Evolutionary conservation across 53 echinoderm and acorn worm species (phyloP).

Genomic region (Paracentrotus lividus): DNA sequence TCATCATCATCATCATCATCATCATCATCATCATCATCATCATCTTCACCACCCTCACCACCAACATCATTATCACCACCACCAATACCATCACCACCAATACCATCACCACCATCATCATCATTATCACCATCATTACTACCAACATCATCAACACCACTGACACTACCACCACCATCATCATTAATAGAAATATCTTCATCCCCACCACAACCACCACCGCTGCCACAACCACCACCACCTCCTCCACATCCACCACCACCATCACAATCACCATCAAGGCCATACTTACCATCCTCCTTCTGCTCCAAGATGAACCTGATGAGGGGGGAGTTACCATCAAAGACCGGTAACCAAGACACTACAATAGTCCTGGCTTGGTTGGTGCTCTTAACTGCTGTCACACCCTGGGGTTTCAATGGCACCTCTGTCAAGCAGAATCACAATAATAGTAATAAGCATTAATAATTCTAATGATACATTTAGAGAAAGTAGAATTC

Average conservation of each 20-base stretch:
- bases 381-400: slow-evolving; percentile 67
- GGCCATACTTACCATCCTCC: slow-evolving; percentile 84
- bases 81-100: background rate
- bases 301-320: slow-evolving; percentile 94
- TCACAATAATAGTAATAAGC: background rate
- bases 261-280: slow-evolving; percentile 15
- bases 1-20: slow-evolving; percentile 15
- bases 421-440: slow-evolving; percentile 81
- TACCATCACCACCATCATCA: background rate
- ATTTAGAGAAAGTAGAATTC: too few species aligned
- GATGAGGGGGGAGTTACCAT: slow-evolving; percentile 91
- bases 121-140: slow-evolving; percentile 28
- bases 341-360: slow-evolving; percentile 85
- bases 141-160: slow-evolving; percentile 20
- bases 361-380: slow-evolving; percentile 84
- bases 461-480: too few species aligned
- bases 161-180: slow-evolving; percentile 18
- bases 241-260: background rate
- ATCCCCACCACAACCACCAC: background rate
- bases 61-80: background rate
- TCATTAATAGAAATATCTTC: background rate
- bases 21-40: slow-evolving; percentile 11
- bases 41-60: background rate
- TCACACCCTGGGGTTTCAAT: slow-evolving; percentile 77
- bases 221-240: background rate